A percentile compares a stretch with the other conserved stretches of the same genome.
Evolutionary conservation across 2,113 vertebrate genomes (phyloP).

Genomic region (Saccopteryx bilineata): DNA sequence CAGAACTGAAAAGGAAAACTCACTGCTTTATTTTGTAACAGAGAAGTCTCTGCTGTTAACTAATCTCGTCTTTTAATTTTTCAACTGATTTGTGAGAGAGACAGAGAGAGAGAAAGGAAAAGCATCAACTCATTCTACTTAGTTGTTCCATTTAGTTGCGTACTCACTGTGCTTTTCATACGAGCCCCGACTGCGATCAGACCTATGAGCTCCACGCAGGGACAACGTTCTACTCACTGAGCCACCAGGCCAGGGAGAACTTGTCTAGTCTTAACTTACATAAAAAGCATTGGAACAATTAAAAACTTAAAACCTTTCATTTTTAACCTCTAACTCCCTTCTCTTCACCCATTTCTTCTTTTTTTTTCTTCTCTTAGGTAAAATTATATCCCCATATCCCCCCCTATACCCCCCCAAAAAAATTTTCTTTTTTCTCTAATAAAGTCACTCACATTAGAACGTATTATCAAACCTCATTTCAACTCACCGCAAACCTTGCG

Average conservation of each 20-base stretch:
- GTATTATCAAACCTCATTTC: not conserved
- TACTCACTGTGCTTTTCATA: no score
- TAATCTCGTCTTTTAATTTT: not conserved
- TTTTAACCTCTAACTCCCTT: not conserved
- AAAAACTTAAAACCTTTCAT: not conserved
- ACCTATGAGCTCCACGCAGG: no score
- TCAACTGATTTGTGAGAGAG: no score
- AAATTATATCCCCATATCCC: not conserved
- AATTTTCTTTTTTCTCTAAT: not conserved
- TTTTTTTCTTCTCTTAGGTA: not conserved
- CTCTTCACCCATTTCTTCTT: not conserved
- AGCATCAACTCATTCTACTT: no score
- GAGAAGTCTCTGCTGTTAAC: not conserved
- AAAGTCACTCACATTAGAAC: not conserved
- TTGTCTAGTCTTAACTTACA: not conserved
- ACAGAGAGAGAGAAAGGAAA: no score
- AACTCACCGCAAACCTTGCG: not conserved
- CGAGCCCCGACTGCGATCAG: no score
- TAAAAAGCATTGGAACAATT: not conserved
- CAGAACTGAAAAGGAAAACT: conserved; percentile 12
- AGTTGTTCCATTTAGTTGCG: no score
- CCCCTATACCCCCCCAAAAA: no score
- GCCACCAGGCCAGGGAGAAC: no score
- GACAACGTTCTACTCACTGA: no score
- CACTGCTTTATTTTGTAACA: conserved; percentile 30